phyloP scores from a whole-genome alignment of 2,888 invertebrate genomes.

The Actias luna region DNA sequence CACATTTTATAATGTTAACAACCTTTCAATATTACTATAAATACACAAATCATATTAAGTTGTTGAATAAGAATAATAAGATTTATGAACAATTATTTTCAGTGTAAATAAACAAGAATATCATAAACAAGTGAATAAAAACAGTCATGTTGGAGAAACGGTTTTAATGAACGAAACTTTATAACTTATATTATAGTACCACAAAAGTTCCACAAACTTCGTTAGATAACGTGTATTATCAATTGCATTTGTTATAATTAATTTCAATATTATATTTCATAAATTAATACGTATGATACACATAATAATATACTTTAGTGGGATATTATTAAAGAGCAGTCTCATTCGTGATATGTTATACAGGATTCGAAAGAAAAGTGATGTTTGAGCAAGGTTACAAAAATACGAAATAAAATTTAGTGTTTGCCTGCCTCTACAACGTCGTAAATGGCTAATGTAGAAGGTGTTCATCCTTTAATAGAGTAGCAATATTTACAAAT shows the following conservation, averaged over 20 bases:
- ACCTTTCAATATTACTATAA: conserved; percentile 12
- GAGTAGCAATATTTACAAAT: no score
- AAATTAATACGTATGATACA: background rate
- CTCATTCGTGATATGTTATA: no score
- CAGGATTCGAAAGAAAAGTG: no score
- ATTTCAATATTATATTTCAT: background rate
- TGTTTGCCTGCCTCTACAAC: no score
- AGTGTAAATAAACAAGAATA: background rate
- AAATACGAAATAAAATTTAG: no score
- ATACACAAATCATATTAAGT: background rate
- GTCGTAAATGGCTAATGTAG: no score
- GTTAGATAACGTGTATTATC: background rate
- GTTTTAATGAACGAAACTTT: background rate
- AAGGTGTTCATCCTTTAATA: no score
- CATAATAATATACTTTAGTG: no score
- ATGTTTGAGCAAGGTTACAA: no score
- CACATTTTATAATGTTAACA: conserved; percentile 9
- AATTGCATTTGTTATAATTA: background rate
- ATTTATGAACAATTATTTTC: background rate
- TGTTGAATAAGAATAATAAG: background rate
- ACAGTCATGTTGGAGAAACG: background rate
- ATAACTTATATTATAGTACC: background rate
- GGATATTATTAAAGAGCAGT: no score
- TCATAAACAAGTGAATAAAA: background rate
- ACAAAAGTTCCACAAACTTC: background rate